Evolutionary conservation across 1,140 invertebrate genomes (phyloP).

Genomic region (Lucilia sericata): DNA sequence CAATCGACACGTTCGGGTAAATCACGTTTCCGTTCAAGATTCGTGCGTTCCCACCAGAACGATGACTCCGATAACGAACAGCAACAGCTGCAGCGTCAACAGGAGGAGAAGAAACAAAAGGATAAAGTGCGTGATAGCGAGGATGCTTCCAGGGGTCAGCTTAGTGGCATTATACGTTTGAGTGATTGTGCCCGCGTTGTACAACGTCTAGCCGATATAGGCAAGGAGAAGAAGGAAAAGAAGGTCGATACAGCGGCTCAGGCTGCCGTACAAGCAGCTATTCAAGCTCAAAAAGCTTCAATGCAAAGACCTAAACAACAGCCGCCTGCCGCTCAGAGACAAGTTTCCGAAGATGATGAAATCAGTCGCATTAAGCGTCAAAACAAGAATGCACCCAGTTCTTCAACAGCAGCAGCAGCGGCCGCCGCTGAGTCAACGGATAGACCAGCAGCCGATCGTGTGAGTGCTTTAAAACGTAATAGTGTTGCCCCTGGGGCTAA

Average conservation of each 20-base stretch:
- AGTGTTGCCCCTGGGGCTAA: constrained; percentile 52
- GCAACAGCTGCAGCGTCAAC: constrained; percentile 62
- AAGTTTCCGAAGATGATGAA: constrained; percentile 90
- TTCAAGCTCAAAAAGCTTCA: constrained; percentile 69
- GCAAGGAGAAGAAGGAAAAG: constrained; percentile 82
- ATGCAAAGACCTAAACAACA: constrained; percentile 63
- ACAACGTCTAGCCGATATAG: constrained; percentile 85
- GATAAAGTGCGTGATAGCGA: constrained; percentile 89
- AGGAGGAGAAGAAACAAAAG: constrained; percentile 77
- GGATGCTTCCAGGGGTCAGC: constrained; percentile 86
- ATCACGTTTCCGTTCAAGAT: constrained; percentile 79
- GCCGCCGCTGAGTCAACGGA: constrained; percentile 66
- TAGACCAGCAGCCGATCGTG: constrained; percentile 66
- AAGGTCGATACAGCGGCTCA: constrained; percentile 70
- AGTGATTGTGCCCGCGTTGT: constrained; percentile 90
- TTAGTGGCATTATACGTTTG: constrained; percentile 90
- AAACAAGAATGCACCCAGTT: too few relatives aligned
- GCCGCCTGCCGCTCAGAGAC: constrained; percentile 72
- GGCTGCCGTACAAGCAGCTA: constrained; percentile 69
- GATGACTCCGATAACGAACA: constrained; percentile 78
- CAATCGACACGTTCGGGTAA: constrained; percentile 66
- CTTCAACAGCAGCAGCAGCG: constrained; percentile 64
- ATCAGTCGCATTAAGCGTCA: constrained; percentile 71
- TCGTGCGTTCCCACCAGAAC: constrained; percentile 75
- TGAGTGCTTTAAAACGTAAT: constrained; percentile 67